phyloP scores from a whole-genome alignment of 2,113 vertebrate species.

The Istiophorus platypterus region DNA sequence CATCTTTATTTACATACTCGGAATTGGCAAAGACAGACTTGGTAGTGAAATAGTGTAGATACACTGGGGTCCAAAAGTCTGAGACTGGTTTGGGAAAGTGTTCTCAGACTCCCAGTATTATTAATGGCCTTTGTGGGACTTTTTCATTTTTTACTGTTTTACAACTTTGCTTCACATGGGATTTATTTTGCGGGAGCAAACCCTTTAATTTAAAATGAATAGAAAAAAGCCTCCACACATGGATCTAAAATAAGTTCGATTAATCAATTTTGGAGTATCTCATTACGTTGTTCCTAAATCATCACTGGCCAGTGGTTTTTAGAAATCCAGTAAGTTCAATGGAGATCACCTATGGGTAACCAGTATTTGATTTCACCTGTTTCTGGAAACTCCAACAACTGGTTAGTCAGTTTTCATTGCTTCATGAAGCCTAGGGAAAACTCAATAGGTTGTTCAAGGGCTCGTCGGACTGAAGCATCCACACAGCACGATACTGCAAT shows the following conservation, averaged over 20 bases:
- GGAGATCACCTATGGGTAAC: background rate
- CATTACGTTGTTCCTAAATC: background rate
- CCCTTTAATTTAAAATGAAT: conserved; percentile 14
- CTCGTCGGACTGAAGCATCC: too few relatives aligned
- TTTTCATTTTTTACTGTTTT: conserved; percentile 9
- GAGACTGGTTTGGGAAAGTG: too few relatives aligned
- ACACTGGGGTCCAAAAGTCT: too few relatives aligned
- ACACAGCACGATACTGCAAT: too few relatives aligned
- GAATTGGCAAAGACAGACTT: background rate
- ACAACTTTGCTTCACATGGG: conserved; percentile 40
- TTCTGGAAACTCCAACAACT: background rate
- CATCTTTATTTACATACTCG: background rate
- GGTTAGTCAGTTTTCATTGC: background rate
- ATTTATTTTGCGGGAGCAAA: conserved; percentile 19
- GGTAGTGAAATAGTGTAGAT: background rate
- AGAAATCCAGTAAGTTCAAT: background rate
- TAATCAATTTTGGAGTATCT: background rate
- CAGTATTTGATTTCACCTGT: background rate
- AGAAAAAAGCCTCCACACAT: background rate
- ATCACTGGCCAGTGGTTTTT: background rate
- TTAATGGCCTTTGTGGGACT: conserved; percentile 1
- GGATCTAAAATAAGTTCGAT: background rate
- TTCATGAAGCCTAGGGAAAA: background rate
- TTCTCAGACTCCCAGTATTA: background rate
- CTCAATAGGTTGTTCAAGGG: too few relatives aligned